Evolutionary conservation across 2,888 invertebrate genomes (phyloP).

Genomic region (Tortrix viridana): DNA sequence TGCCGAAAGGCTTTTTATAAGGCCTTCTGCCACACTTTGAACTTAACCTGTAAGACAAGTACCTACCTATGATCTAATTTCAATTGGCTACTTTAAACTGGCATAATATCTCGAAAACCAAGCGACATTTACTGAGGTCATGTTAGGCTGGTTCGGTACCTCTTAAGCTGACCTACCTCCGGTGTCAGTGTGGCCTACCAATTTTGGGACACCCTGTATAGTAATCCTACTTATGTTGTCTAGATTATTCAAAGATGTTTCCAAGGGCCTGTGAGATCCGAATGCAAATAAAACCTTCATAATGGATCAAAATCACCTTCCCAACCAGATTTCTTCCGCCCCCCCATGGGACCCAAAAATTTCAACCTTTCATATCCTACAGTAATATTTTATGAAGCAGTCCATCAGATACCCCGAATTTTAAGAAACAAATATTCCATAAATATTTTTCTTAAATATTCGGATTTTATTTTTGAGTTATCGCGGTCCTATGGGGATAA

Average conservation of each 20-base stretch:
- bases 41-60: no score
- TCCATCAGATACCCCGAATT: slow-evolving; percentile 22
- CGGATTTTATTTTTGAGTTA: slow-evolving; percentile 1
- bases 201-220: no score
- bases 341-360: slow-evolving; percentile 15
- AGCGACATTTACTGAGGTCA: no score
- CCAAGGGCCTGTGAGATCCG: not conserved
- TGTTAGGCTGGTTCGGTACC: no score
- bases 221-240: no score
- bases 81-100: no score
- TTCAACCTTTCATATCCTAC: slow-evolving; percentile 9
- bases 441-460: not conserved
- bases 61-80: no score
- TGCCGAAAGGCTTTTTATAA: no score
- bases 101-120: no score
- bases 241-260: not conserved
- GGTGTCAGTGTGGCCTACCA: no score
- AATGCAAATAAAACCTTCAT: slow-evolving; percentile 11
- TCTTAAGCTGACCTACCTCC: no score
- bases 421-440: slow-evolving; percentile 9
- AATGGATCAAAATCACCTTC: slow-evolving; percentile 7
- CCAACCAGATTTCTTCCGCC: not conserved
- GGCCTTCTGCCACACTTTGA: no score
- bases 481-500: not conserved
- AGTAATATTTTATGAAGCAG: slow-evolving; percentile 23